Evolutionary conservation across 2,888 invertebrate species (phyloP), one percentile per base, ranked within the genome.

Genomic region (Lasioglossum malachurum): DNA sequence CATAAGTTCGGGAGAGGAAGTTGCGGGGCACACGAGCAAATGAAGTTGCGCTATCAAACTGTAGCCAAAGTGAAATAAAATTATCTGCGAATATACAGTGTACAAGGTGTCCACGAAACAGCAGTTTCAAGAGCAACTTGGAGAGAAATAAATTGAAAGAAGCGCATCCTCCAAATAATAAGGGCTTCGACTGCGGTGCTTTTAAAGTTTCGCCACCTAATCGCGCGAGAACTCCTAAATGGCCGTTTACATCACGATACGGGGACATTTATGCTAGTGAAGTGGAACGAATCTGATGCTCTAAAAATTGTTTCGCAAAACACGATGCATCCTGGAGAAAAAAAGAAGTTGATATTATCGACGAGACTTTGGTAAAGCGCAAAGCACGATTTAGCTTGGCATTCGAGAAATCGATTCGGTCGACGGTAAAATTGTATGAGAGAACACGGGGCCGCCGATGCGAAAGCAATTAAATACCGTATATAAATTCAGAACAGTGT

Each of bases 91-190:
- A 57, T 57, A 69, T 35, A 74, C 23, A 44, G 35, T 53, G 44
- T 35, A 27, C 46, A 35, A 38, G 46, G 53, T 71, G 38, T 71
- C 53, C 78, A 23, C n/a, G 71, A 71, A 38, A 69, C 69, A 38
- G 41, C 35, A 69, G 38, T 69, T 69, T 10, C 35, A 67, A 44
- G 12, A 23, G 35, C 38, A 53, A 78, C 23, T 78, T 73, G 49
- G 46, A 72, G 53, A 38, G 41, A 31, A 49, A 78, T 82, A 82
- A 82, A 82, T 82, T 82, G 79, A 82, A 82, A 72, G 72, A 64
- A 64, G 79, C 23, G 31, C 38, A 41, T 44, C 16, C 73, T 23
- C n/a, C 31, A 31, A 16, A 60, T 44, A 35, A 72, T 60, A 57
- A 79, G 57, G 78, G 72, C 78, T 78, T 73, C 72, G 79, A 79